Conservation (phyloP, 2,888 invertebrate species). For the Emmelina monodactyla region DNA sequence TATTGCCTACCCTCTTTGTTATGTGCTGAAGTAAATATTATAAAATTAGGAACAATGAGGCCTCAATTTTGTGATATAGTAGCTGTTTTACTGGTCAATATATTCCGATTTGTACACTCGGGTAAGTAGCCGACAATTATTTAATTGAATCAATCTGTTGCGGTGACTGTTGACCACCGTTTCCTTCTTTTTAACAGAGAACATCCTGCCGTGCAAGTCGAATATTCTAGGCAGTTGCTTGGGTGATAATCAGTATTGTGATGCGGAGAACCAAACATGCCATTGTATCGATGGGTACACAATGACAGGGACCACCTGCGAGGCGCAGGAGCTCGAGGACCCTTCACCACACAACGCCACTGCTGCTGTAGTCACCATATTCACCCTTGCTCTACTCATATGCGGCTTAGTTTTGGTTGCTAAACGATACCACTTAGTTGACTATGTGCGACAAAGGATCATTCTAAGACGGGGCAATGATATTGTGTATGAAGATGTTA, state of each 20-base stretch:
- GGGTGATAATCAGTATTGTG: slow-evolving; percentile 36
- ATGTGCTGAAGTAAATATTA: too few relatives aligned
- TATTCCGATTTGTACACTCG: slow-evolving; percentile 36
- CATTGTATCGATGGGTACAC: slow-evolving; percentile 33
- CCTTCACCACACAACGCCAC: slow-evolving; percentile 29
- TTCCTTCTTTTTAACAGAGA: slow-evolving; percentile 60
- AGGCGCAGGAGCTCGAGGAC: slow-evolving; percentile 18
- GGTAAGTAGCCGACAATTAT: slow-evolving; percentile 59
- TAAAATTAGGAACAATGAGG: too few relatives aligned
- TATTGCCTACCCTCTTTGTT: too few relatives aligned
- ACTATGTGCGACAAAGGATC: slow-evolving; percentile 45
- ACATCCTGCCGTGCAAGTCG: slow-evolving; percentile 54
- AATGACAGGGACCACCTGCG: slow-evolving; percentile 31
- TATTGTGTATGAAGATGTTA: slow-evolving; percentile 61
- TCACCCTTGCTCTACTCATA: slow-evolving; percentile 42
- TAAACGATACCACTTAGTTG: slow-evolving; percentile 51
- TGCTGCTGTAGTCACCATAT: slow-evolving; percentile 37
- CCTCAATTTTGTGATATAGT: too few relatives aligned
- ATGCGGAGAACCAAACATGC: slow-evolving; percentile 27
- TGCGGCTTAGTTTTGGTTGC: slow-evolving; percentile 45
- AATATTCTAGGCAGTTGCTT: slow-evolving; percentile 30
- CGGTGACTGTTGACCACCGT: slow-evolving; percentile 34
- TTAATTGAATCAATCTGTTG: slow-evolving; percentile 62
- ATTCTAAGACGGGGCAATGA: slow-evolving; percentile 43
- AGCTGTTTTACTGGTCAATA: too few relatives aligned